These are phyloP conservation scores for Stegodyphus dumicola DNA, from an alignment of 1,140 invertebrate genomes.

Conservation along the genomic window DNA sequence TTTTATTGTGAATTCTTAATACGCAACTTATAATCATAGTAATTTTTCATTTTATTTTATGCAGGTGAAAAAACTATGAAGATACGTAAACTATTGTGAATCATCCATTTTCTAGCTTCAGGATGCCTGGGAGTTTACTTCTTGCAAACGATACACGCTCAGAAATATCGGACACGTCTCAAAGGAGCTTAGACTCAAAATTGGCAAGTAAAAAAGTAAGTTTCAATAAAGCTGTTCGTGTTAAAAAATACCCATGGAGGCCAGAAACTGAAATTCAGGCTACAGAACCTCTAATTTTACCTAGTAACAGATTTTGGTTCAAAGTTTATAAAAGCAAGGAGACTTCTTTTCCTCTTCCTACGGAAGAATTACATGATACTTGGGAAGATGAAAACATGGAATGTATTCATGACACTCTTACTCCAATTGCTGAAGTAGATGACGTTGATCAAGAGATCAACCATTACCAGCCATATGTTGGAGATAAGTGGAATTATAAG, in stretches of 20 bases:
- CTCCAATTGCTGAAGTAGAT: constrained; percentile 52
- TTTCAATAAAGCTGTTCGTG: constrained; percentile 44
- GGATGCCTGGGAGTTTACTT: constrained; percentile 44
- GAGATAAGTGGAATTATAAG: neutral
- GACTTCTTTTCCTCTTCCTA: neutral
- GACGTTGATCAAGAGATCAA: constrained; percentile 18
- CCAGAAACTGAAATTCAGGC: constrained; percentile 16
- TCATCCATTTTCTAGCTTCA: neutral
- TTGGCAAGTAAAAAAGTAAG: constrained; percentile 32
- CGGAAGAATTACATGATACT: neutral
- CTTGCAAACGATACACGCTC: constrained; percentile 28
- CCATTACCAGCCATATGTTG: neutral
- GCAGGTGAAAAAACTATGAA: neutral
- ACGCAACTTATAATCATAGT: no score
- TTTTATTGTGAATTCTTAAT: no score
- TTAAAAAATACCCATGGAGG: constrained; percentile 45
- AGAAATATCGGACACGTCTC: constrained; percentile 22
- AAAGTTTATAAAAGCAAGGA: constrained; percentile 51
- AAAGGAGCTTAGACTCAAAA: constrained; percentile 41
- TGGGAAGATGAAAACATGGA: constrained; percentile 40
- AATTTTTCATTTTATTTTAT: neutral
- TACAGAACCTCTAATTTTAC: constrained; percentile 44
- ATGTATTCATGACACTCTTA: constrained; percentile 22
- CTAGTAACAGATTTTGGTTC: constrained; percentile 57
- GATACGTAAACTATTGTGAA: neutral